A percentile compares a stretch with the other conserved stretches of the same genome.
These are phyloP conservation scores for Taurulus bubalis DNA, from an alignment of 2,113 vertebrate species.

Conservation along the genomic window DNA sequence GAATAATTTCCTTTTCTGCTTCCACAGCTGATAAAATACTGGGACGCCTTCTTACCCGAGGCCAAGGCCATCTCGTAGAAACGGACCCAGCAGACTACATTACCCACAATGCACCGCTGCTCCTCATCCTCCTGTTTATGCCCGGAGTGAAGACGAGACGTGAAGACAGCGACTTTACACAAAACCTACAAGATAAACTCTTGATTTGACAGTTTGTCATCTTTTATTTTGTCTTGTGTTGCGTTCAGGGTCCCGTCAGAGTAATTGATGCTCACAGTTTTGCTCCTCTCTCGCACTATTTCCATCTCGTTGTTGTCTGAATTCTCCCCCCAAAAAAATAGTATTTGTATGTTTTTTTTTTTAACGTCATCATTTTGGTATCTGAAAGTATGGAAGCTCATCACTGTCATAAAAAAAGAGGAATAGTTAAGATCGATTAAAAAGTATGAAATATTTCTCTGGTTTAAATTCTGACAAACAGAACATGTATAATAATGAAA, in stretches of 20 bases:
- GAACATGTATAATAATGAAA: neutral
- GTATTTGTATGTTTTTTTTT: no score
- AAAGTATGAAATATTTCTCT: neutral
- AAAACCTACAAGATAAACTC: neutral
- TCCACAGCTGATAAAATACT: conserved; percentile 96
- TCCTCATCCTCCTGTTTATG: conserved; percentile 73
- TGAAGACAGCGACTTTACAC: conserved; percentile 34
- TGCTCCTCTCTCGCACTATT: neutral
- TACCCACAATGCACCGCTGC: conserved; percentile 72
- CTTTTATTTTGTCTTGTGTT: conserved; percentile 4
- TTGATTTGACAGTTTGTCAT: neutral
- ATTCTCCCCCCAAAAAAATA: no score
- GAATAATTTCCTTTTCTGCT: neutral
- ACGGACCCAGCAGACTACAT: conserved; percentile 44
- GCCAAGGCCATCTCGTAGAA: conserved; percentile 97
- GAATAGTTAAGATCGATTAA: neutral
- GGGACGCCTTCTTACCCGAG: conserved; percentile 98
- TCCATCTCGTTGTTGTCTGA: neutral
- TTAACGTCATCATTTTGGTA: neutral
- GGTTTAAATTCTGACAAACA: neutral
- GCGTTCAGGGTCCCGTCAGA: conserved; percentile 16
- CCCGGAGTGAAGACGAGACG: conserved; percentile 62
- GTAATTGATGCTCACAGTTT: neutral
- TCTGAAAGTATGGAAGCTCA: neutral
- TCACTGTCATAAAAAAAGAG: neutral